Conservation (phyloP, 1,140 invertebrate genomes). For the Neoseiulus cucumeris region DNA sequence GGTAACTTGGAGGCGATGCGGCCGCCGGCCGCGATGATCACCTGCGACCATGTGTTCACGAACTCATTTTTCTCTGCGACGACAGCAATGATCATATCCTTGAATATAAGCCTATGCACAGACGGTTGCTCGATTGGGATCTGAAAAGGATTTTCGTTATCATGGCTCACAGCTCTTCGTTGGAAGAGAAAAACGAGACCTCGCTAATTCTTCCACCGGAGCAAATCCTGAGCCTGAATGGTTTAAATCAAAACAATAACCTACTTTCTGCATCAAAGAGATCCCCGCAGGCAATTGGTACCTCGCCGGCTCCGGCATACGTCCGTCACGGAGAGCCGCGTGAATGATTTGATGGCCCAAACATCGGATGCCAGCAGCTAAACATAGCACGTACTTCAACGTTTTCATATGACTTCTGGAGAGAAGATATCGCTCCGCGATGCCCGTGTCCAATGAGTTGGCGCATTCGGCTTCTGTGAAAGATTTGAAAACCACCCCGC, state of each 20-base stretch:
- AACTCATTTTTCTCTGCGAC: background rate
- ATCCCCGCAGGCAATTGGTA: background rate
- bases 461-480: background rate
- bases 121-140: background rate
- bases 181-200: no score
- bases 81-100: background rate
- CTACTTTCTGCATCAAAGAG: background rate
- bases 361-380: conserved; percentile 3
- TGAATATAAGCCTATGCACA: background rate
- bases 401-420: background rate
- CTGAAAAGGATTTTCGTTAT: background rate
- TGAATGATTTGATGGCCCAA: background rate
- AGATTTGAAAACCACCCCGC: background rate
- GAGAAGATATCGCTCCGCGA: background rate
- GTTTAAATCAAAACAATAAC: background rate
- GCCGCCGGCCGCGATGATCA: background rate
- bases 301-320: background rate
- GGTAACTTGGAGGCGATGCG: background rate
- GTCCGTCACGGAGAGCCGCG: background rate
- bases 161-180: background rate
- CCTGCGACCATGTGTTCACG: conserved; percentile 7
- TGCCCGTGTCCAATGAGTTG: background rate
- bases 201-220: no score
- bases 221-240: background rate
- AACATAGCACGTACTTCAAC: background rate